phyloP scores from a whole-genome alignment of 2,888 invertebrate genomes.

The Hyles lineata region DNA sequence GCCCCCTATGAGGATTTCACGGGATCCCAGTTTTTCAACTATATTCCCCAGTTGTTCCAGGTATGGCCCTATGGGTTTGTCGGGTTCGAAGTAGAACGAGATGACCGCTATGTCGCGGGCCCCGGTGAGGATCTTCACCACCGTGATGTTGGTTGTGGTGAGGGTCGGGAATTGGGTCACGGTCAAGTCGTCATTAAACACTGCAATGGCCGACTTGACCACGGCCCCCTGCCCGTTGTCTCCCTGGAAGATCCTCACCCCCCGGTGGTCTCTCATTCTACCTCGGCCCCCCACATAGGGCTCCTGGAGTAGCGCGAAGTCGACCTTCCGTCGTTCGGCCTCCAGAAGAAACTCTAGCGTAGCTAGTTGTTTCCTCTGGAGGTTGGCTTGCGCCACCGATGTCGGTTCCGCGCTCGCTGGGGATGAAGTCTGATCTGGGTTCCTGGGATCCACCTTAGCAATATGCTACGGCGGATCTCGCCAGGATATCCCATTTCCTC shows the following conservation, averaged over 20 bases:
- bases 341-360: constrained; percentile 27
- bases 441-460: constrained; percentile 33
- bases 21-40: no score
- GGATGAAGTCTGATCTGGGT: neutral
- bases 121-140: constrained; percentile 2
- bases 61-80: no score
- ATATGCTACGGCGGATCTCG: constrained; percentile 32
- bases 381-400: constrained; percentile 28
- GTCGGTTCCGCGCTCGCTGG: neutral
- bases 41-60: no score
- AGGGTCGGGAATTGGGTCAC: constrained; percentile 8
- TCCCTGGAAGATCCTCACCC: no score
- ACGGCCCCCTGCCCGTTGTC: no score
- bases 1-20: no score
- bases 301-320: constrained; percentile 15
- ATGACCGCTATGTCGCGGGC: neutral
- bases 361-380: constrained; percentile 26
- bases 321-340: neutral
- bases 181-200: no score
- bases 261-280: no score
- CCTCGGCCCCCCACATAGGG: neutral
- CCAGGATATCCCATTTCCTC: constrained; percentile 31
- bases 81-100: no score
- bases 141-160: constrained; percentile 24
- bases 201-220: no score